These are phyloP conservation scores for Euplexia lucipara DNA, from an alignment of 2,888 invertebrate genomes.

Conservation along the genomic window DNA sequence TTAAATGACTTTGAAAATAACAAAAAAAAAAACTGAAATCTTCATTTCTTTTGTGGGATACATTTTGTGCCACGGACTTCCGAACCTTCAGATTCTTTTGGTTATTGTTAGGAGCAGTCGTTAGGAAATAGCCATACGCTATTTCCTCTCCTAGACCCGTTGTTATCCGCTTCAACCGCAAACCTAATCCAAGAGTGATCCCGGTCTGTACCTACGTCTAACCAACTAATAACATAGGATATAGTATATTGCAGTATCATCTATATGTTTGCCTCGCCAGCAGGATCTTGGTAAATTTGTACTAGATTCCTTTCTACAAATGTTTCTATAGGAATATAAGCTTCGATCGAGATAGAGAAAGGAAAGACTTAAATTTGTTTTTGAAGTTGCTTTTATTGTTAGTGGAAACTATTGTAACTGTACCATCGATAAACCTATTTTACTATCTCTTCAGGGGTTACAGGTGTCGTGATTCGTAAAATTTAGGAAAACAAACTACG, in stretches of 20 bases:
- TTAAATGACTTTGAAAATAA: no score
- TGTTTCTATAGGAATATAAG: not conserved
- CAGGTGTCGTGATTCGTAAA: no score
- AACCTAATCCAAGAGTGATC: slow-evolving; percentile 27
- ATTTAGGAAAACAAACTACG: no score
- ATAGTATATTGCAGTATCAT: slow-evolving; percentile 1
- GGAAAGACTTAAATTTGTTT: not conserved
- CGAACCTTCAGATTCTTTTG: no score
- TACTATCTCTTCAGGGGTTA: no score
- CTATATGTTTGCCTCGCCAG: slow-evolving; percentile 24
- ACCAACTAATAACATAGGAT: not conserved
- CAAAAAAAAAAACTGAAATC: no score
- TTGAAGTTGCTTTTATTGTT: not conserved
- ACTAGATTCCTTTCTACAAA: slow-evolving; percentile 32
- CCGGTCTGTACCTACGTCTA: slow-evolving; percentile 8
- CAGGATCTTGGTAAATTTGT: slow-evolving; percentile 47
- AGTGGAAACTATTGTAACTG: not conserved
- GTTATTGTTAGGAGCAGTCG: not conserved
- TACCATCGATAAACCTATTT: no score
- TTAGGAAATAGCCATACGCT: no score
- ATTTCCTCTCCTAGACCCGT: slow-evolving; percentile 7
- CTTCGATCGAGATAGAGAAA: slow-evolving; percentile 1
- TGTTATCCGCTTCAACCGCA: slow-evolving; percentile 21
- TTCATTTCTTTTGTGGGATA: no score
- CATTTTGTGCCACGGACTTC: no score